A percentile compares a stretch with the other conserved stretches of the same genome.
phyloP scores from a whole-genome alignment of 2,888 invertebrate species.

The Cryptocephalus moraei region DNA sequence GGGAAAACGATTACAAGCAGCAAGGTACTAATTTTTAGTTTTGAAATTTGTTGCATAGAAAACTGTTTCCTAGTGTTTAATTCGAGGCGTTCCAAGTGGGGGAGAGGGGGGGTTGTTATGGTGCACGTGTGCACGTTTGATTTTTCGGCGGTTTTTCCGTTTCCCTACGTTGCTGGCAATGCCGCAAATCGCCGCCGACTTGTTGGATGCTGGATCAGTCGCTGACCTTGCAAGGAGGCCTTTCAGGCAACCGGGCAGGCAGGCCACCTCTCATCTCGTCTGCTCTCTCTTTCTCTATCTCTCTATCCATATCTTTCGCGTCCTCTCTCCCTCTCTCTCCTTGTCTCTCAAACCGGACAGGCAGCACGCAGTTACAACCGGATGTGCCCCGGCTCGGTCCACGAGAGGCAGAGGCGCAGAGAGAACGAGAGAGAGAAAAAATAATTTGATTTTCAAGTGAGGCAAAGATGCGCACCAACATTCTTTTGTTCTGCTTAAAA shows the following conservation, averaged over 20 bases:
- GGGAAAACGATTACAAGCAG: too few relatives aligned
- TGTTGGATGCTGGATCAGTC: constrained; percentile 35
- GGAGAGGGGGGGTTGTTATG: too few relatives aligned
- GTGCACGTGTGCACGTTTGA: neutral
- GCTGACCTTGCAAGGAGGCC: constrained; percentile 40
- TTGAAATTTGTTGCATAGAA: too few relatives aligned
- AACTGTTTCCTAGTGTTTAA: too few relatives aligned
- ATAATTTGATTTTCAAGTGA: constrained; percentile 5
- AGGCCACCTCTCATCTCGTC: too few relatives aligned
- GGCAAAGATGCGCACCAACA: too few relatives aligned
- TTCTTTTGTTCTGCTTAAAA: too few relatives aligned
- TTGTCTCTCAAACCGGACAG: constrained; percentile 20
- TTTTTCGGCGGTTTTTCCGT: neutral
- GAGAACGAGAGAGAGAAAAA: constrained; percentile 1
- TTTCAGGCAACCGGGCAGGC: too few relatives aligned
- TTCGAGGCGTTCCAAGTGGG: too few relatives aligned
- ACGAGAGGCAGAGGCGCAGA: constrained; percentile 19
- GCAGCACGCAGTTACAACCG: constrained; percentile 27
- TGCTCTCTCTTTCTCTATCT: too few relatives aligned
- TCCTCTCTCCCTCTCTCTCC: neutral
- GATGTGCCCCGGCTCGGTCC: constrained; percentile 30
- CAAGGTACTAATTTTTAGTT: too few relatives aligned
- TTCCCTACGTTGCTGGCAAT: constrained; percentile 1
- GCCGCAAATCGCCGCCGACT: constrained; percentile 6
- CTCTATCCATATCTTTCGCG: too few relatives aligned